Evolutionary conservation across 2,888 invertebrate genomes (phyloP), one percentile per base, ranked within the genome.

Genomic region (Hesperia comma): DNA sequence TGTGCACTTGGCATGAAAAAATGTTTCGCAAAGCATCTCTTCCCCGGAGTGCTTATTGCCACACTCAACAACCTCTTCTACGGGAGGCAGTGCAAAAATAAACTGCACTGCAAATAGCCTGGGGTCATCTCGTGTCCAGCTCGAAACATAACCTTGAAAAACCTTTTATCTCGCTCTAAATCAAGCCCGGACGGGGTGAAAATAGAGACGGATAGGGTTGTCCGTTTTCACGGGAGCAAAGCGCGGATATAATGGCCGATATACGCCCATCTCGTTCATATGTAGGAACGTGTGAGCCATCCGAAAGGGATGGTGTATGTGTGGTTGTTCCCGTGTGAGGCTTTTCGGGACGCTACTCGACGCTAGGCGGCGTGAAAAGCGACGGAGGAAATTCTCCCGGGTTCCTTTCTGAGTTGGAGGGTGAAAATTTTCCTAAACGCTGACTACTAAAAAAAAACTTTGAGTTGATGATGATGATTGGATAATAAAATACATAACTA

Each of bases 151-250:
- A 82, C 79, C 82, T 80, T 81, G 78, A 83, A 76, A 72, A 74
- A 82, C 78, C 76, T 72, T 72, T 83, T 69, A 74, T 91, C 90
- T 77, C 80, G 79, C 70, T 91, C 88, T 81, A 80, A 82, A 79
- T 74, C 71, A 75, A 76, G 75, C 76, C 77, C 73, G 71, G 75
- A 75, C 76, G 77, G 77, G 75, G 79, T 73, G 83, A 83, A 87
- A 90, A 90, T 82, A 83, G 92, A 91, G 92, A 92, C 83, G 78
- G 81, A 80, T 83, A 84, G 90, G 87, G 85, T 86, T 87, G 87
- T 81, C 82, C 80, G 86, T 90, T 92, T 91, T 90, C 89, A 81
- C 79, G 77, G 79, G 83, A 83, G 88, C 77, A 89, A 91, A 92
- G 77, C 81, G 74, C 70, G 75, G 75, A 80, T 81, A 79, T 85